A percentile compares a stretch with the other conserved stretches of the same genome.
Evolutionary conservation across 2,797 vertebrate genomes (phyloP).

Genomic region (Typhlichthys subterraneus): DNA sequence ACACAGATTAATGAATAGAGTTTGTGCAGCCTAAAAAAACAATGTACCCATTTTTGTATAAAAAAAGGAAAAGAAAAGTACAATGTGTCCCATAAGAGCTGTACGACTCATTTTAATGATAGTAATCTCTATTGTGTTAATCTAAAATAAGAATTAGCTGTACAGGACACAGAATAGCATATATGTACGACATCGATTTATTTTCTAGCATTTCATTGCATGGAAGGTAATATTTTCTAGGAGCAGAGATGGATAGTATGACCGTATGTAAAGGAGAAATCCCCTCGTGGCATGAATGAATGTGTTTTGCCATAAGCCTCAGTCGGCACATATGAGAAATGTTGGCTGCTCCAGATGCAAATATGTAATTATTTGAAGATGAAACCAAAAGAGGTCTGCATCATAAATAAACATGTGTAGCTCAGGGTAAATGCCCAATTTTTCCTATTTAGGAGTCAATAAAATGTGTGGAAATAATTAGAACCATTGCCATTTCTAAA

Average conservation of each 20-base stretch:
- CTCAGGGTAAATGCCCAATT: constrained; percentile 64
- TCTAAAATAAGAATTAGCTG: constrained; percentile 11
- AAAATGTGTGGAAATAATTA: constrained; percentile 68
- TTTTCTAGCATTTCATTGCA: constrained; percentile 17
- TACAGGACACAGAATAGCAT: background rate
- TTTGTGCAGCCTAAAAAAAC: constrained; percentile 1
- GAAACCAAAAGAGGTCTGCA: constrained; percentile 58
- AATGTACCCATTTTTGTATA: background rate
- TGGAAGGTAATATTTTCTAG: constrained; percentile 40
- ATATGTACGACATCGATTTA: constrained; percentile 12
- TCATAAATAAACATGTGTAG: constrained; percentile 73
- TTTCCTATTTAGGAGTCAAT: constrained; percentile 69
- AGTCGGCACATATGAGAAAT: constrained; percentile 50
- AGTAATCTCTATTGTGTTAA: constrained; percentile 1
- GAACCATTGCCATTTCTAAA: constrained; percentile 56
- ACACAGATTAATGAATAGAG: background rate
- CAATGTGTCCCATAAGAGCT: background rate
- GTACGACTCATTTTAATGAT: background rate
- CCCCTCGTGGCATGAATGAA: constrained; percentile 53
- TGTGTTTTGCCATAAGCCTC: constrained; percentile 55
- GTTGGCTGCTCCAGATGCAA: constrained; percentile 53
- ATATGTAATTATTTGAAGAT: constrained; percentile 72
- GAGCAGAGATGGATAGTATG: constrained; percentile 43
- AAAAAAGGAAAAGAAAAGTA: background rate
- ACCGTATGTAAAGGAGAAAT: constrained; percentile 36